Evolutionary conservation across 1,140 invertebrate species (phyloP).

Genomic region (Bombus difficillimus): DNA sequence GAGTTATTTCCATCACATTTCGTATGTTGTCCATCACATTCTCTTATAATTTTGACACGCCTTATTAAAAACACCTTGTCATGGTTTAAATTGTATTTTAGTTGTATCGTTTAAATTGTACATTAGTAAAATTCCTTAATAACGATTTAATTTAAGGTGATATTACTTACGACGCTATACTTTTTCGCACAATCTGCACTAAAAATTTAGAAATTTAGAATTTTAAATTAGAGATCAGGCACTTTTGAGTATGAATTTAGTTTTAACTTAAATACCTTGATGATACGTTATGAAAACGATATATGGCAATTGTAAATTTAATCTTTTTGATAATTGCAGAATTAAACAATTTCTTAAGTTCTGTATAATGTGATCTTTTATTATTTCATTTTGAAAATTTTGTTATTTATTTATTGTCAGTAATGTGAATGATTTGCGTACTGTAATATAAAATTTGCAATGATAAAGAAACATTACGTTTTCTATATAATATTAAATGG

Average conservation of each 20-base stretch:
- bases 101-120: too few species aligned
- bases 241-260: too few species aligned
- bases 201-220: not conserved
- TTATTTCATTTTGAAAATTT: not conserved
- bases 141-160: not conserved
- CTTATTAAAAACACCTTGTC: not conserved
- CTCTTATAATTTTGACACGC: not conserved
- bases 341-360: too few species aligned
- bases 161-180: not conserved
- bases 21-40: not conserved
- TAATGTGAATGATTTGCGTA: not conserved
- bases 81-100: too few species aligned
- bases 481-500: not conserved
- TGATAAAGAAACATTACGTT: not conserved
- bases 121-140: too few species aligned
- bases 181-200: not conserved
- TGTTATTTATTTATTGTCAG: not conserved
- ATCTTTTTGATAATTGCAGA: too few species aligned
- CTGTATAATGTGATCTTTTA: too few species aligned
- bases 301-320: too few species aligned
- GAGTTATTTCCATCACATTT: not conserved
- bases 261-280: too few species aligned
- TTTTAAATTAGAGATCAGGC: too few species aligned
- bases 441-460: not conserved
- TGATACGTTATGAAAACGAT: too few species aligned